phyloP scores from a whole-genome alignment of 1,140 invertebrate genomes.

The Physella acuta region DNA sequence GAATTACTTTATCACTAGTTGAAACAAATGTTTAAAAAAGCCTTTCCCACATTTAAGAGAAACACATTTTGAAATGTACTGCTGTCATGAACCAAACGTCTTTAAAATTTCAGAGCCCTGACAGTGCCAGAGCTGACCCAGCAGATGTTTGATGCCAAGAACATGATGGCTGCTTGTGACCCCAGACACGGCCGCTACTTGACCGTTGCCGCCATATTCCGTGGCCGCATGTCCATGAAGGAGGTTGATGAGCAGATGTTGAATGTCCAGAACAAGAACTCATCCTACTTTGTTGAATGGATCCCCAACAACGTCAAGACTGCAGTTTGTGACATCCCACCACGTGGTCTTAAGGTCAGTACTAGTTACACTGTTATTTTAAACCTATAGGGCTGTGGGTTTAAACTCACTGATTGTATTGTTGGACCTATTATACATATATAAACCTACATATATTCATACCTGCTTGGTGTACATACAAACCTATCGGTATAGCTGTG shows the following conservation, averaged over 20 bases:
- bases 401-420: no score
- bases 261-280: conserved; percentile 88
- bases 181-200: conserved; percentile 70
- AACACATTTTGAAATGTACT: no score
- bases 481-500: no score
- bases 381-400: no score
- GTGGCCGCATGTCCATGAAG: conserved; percentile 94
- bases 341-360: conserved; percentile 82
- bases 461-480: no score
- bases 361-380: neutral
- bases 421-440: no score
- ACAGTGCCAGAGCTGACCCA: conserved; percentile 80
- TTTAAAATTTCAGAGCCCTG: no score
- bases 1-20: no score
- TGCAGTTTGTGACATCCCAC: conserved; percentile 59
- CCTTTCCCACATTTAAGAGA: no score
- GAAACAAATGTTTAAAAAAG: no score
- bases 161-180: conserved; percentile 92
- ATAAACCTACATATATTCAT: no score
- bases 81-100: no score
- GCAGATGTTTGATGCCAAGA: conserved; percentile 40
- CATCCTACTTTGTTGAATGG: conserved; percentile 73
- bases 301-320: conserved; percentile 55
- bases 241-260: conserved; percentile 55
- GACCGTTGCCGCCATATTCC: conserved; percentile 90